Evolutionary conservation across 2,113 vertebrate genomes (phyloP).

Genomic region (Prochilodus magdalenae): DNA sequence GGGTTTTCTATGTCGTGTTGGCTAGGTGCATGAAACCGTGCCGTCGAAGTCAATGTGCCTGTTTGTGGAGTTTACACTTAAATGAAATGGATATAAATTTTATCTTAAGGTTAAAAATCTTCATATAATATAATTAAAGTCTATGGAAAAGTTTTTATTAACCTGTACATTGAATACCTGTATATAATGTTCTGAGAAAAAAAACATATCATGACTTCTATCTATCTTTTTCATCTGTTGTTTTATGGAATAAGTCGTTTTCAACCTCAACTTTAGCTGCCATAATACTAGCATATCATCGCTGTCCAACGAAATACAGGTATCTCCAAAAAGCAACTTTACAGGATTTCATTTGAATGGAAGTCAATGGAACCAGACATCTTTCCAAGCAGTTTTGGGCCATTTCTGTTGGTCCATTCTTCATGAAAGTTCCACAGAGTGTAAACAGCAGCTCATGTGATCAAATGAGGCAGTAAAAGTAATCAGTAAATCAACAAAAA

Average conservation of each 20-base stretch:
- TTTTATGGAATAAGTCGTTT: not conserved
- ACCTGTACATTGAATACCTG: conserved; percentile 13
- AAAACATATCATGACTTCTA: not conserved
- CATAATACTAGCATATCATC: too few relatives aligned
- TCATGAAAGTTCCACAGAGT: too few relatives aligned
- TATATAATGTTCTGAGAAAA: conserved; percentile 25
- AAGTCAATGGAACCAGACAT: too few relatives aligned
- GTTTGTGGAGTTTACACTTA: conserved; percentile 50
- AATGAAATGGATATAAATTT: not conserved
- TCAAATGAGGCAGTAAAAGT: too few relatives aligned
- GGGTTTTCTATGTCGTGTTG: conserved; percentile 61
- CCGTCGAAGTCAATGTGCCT: conserved; percentile 46
- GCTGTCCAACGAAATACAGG: too few relatives aligned
- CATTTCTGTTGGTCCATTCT: too few relatives aligned
- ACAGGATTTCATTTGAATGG: too few relatives aligned
- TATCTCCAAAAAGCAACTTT: too few relatives aligned
- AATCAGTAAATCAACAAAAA: too few relatives aligned
- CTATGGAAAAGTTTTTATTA: conserved; percentile 21
- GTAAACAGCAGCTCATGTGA: too few relatives aligned
- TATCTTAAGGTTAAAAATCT: not conserved
- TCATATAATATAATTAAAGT: not conserved
- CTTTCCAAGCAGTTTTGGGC: too few relatives aligned
- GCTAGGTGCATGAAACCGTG: conserved; percentile 69
- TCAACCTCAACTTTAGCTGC: not conserved
- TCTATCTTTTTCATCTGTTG: not conserved